Evolutionary conservation across 2,888 invertebrate genomes (phyloP).

Genomic region (Megamerina dolium): DNA sequence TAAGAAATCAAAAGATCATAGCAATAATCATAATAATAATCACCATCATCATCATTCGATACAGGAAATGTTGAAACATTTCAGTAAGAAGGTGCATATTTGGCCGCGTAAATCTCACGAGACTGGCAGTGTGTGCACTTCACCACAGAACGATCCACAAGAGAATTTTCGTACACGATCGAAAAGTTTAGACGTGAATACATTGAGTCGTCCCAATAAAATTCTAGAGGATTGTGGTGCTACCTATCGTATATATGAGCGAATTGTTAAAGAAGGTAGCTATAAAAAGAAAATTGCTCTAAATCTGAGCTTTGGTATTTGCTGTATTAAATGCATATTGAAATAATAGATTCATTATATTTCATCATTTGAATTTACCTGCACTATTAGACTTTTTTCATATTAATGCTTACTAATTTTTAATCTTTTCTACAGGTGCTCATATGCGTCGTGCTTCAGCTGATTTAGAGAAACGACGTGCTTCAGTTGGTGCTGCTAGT

Average conservation of each 20-base stretch:
- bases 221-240: constrained; percentile 70
- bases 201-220: constrained; percentile 48
- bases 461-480: constrained; percentile 70
- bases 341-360: neutral
- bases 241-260: constrained; percentile 75
- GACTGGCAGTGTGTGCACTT: constrained; percentile 50
- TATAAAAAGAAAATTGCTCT: constrained; percentile 1
- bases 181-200: constrained; percentile 66
- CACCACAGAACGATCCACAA: constrained; percentile 51
- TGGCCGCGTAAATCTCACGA: constrained; percentile 62
- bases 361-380: neutral
- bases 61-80: constrained; percentile 69
- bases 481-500: constrained; percentile 64
- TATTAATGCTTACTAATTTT: neutral
- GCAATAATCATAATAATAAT: constrained; percentile 27
- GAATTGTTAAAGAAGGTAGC: constrained; percentile 69
- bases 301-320: constrained; percentile 19
- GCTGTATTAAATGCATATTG: constrained; percentile 10
- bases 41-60: constrained; percentile 64
- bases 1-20: constrained; percentile 37
- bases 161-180: constrained; percentile 71
- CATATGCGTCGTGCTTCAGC: constrained; percentile 70
- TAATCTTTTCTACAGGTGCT: constrained; percentile 57
- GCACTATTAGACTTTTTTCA: no score
- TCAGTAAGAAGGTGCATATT: constrained; percentile 68